Percentiles rank a stretch among this genome's conserved stretches.
These are phyloP conservation scores for Gonocerus acuteangulatus DNA, from an alignment of 2,888 invertebrate genomes.

Conservation along the genomic window DNA sequence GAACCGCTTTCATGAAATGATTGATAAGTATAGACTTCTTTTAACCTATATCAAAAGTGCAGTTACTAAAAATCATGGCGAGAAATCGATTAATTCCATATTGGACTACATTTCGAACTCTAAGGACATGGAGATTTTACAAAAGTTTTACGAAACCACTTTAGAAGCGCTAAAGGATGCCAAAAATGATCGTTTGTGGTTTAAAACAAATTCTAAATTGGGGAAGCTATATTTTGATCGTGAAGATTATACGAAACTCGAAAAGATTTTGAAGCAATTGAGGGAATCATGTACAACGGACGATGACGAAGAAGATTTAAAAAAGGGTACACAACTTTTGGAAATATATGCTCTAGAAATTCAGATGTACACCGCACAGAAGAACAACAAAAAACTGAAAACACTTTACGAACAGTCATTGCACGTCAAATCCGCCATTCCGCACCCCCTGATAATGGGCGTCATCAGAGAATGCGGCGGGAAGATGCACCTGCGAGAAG, in stretches of 20 bases:
- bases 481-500: constrained; percentile 98
- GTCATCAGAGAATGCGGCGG: constrained; percentile 99
- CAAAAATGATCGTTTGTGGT: constrained; percentile 97
- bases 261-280: constrained; percentile 91
- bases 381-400: constrained; percentile 96
- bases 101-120: constrained; percentile 98
- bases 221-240: constrained; percentile 97
- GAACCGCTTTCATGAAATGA: constrained; percentile 91
- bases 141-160: constrained; percentile 96
- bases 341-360: constrained; percentile 99
- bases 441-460: constrained; percentile 98
- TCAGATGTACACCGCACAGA: constrained; percentile 99
- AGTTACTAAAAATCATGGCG: constrained; percentile 96
- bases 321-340: constrained; percentile 92
- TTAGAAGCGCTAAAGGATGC: constrained; percentile 90
- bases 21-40: constrained; percentile 87
- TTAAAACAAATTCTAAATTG: constrained; percentile 97
- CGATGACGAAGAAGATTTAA: constrained; percentile 74
- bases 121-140: constrained; percentile 95
- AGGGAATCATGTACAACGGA: constrained; percentile 90
- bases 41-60: constrained; percentile 97
- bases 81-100: constrained; percentile 98
- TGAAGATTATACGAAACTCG: constrained; percentile 84
- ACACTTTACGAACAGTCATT: constrained; percentile 94
- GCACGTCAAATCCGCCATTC: constrained; percentile 97